These are phyloP conservation scores for Xanthostigma xanthostigma DNA, from an alignment of 2,888 invertebrate species.

Conservation along the genomic window DNA sequence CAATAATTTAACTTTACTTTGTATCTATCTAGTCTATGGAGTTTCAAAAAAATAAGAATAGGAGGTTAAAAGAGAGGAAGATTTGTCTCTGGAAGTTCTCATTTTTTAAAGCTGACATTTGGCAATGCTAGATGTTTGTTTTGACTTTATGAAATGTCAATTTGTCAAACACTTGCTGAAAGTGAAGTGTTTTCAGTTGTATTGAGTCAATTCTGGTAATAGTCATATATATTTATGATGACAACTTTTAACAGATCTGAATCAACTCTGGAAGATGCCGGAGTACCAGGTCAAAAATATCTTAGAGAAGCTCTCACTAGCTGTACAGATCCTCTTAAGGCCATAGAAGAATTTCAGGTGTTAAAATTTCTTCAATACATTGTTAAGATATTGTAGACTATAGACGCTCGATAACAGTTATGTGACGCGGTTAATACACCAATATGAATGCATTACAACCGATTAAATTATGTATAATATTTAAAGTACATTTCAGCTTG, in stretches of 20 bases:
- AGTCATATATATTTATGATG: background rate
- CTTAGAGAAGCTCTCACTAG: constrained; percentile 75
- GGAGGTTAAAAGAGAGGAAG: too few relatives aligned
- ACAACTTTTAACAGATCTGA: constrained; percentile 16
- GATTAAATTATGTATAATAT: constrained; percentile 4
- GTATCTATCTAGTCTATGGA: too few relatives aligned
- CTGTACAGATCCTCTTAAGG: constrained; percentile 90
- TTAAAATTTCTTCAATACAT: constrained; percentile 5
- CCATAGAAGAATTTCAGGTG: constrained; percentile 96
- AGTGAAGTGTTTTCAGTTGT: too few relatives aligned
- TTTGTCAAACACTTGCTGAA: too few relatives aligned
- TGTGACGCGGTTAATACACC: background rate
- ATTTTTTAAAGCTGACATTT: too few relatives aligned
- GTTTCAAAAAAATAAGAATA: too few relatives aligned
- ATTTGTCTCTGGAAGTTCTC: too few relatives aligned
- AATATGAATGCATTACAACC: too few relatives aligned
- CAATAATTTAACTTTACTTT: too few relatives aligned
- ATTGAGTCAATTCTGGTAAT: too few relatives aligned
- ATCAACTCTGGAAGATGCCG: constrained; percentile 27
- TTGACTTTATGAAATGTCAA: too few relatives aligned
- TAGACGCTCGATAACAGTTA: background rate
- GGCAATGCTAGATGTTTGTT: too few relatives aligned
- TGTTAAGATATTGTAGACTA: background rate
- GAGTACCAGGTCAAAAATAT: constrained; percentile 28
- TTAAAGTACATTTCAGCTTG: constrained; percentile 36